Evolutionary conservation across 2,888 invertebrate species (phyloP).

Genomic region (Pycnomerus fuliginosus): DNA sequence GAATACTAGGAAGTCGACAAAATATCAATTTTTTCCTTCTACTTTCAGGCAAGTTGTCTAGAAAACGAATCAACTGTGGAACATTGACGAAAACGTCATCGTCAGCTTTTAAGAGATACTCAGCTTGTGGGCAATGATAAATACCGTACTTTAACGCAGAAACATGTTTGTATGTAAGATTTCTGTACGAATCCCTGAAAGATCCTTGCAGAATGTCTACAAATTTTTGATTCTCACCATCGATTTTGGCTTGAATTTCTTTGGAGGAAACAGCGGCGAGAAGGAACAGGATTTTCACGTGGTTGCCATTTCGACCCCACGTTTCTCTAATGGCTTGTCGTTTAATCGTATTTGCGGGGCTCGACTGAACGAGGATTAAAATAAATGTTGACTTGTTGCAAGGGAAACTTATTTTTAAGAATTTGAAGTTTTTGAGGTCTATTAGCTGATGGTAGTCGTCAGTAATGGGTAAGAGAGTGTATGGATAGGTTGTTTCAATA

Average conservation of each 20-base stretch:
- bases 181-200: conserved; percentile 75
- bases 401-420: neutral
- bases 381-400: neutral
- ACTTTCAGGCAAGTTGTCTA: conserved; percentile 60
- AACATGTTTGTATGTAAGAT: conserved; percentile 82
- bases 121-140: conserved; percentile 66
- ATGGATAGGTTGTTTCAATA: too few species aligned
- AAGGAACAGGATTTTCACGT: conserved; percentile 64
- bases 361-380: conserved; percentile 56
- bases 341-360: conserved; percentile 64
- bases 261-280: conserved; percentile 58
- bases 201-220: conserved; percentile 75
- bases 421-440: neutral
- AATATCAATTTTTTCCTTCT: conserved; percentile 64
- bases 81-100: conserved; percentile 77
- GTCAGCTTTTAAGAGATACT: conserved; percentile 67
- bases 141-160: conserved; percentile 78
- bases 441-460: neutral
- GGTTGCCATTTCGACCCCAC: conserved; percentile 62
- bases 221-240: conserved; percentile 58
- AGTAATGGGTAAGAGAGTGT: too few species aligned
- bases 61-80: conserved; percentile 59
- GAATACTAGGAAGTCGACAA: conserved; percentile 53
- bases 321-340: conserved; percentile 70
- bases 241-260: conserved; percentile 38